phyloP scores from a whole-genome alignment of 2,113 vertebrate genomes.

The Irena cyanogastra region DNA sequence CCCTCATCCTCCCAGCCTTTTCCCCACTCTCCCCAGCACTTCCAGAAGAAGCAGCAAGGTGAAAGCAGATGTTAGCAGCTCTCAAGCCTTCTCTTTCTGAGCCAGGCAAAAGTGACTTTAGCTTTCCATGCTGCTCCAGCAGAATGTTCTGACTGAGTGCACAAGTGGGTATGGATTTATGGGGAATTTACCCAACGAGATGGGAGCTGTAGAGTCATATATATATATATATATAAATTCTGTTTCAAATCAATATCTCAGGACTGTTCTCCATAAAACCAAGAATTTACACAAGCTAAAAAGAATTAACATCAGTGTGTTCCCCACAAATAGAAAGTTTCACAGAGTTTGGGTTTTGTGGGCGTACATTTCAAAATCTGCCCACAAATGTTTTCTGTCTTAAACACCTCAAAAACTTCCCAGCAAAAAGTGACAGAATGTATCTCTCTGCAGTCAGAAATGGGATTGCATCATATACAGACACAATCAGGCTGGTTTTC shows the following conservation, averaged over 20 bases:
- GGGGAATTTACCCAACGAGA: background rate
- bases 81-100: background rate
- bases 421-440: background rate
- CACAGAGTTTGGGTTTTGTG: background rate
- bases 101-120: background rate
- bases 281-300: background rate
- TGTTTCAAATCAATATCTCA: background rate
- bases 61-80: background rate
- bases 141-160: background rate
- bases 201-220: background rate
- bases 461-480: background rate
- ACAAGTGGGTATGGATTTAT: background rate
- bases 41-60: background rate
- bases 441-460: background rate
- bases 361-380: background rate
- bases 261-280: background rate
- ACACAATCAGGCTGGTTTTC: background rate
- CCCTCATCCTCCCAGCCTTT: background rate
- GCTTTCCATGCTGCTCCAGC: background rate
- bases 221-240: background rate
- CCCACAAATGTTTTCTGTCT: slow-evolving; percentile 21
- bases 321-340: background rate
- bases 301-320: background rate
- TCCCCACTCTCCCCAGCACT: background rate
- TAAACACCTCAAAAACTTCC: slow-evolving; percentile 6